phyloP scores from a whole-genome alignment of 2,113 vertebrate genomes.

The Lagopus leucura region DNA sequence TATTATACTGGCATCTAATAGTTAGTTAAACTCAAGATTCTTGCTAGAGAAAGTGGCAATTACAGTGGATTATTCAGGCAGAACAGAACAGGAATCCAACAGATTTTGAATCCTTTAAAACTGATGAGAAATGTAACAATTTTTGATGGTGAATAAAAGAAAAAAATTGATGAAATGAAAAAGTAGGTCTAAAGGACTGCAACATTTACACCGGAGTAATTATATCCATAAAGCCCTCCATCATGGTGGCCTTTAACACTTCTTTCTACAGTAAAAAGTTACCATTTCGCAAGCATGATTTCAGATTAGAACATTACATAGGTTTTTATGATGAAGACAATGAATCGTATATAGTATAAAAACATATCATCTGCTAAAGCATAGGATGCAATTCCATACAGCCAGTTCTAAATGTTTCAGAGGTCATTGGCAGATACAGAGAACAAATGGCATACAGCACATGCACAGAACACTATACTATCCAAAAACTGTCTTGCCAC shows the following conservation, averaged over 20 bases:
- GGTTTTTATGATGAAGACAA: not conserved
- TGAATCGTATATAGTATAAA: not conserved
- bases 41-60: not conserved
- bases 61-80: not conserved
- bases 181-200: not conserved
- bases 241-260: not conserved
- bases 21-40: not conserved
- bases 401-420: not conserved
- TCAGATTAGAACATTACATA: not conserved
- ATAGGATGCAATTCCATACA: not conserved
- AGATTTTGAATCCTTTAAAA: not conserved
- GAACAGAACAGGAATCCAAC: not conserved
- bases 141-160: not conserved
- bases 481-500: not conserved
- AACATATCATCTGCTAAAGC: not conserved
- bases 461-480: fast-evolving
- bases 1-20: not conserved
- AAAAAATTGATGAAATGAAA: not conserved
- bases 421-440: not conserved
- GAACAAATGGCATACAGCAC: not conserved
- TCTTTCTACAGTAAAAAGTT: not conserved
- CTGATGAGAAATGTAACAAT: not conserved
- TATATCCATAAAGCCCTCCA: not conserved
- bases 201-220: not conserved
- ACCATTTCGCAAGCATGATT: not conserved